These are phyloP conservation scores for Sporophila hypoxantha DNA, from an alignment of 2,113 vertebrate species.

Conservation along the genomic window DNA sequence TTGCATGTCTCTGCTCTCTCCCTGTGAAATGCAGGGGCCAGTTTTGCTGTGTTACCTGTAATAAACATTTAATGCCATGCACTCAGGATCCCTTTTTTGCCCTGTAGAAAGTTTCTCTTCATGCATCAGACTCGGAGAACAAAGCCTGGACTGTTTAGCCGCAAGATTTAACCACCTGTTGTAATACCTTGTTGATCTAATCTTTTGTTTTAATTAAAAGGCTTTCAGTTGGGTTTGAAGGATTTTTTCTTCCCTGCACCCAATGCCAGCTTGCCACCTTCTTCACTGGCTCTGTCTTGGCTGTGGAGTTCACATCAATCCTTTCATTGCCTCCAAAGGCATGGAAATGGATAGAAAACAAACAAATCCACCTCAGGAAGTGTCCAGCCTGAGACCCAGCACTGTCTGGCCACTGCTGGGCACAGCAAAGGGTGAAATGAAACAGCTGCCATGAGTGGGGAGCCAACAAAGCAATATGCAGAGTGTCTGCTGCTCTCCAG, in stretches of 20 bases:
- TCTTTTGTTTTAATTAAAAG: conserved; percentile 54
- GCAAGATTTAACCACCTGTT: conserved; percentile 40
- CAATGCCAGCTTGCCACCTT: background rate
- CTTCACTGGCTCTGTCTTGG: fast-evolving
- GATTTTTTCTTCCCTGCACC: background rate
- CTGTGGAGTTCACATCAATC: background rate
- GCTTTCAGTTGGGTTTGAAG: conserved; percentile 8
- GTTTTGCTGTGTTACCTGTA: background rate
- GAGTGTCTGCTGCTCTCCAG: background rate
- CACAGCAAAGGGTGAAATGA: background rate
- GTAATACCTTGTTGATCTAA: conserved; percentile 29
- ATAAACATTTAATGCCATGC: background rate
- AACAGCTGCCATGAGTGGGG: background rate
- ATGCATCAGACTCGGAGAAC: background rate
- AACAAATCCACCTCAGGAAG: background rate
- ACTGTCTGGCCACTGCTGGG: background rate
- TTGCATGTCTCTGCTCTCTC: background rate
- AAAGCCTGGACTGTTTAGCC: conserved; percentile 32
- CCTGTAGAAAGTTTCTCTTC: background rate
- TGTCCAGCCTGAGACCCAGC: background rate
- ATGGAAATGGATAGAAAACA: background rate
- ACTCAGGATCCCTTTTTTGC: background rate
- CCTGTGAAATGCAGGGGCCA: background rate
- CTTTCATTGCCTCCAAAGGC: background rate
- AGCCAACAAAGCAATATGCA: background rate